Percentiles rank a stretch among this genome's conserved stretches.
Conservation (phyloP, 92 coral and sea anemone species). For the Isaurus tuberculatus region DNA sequence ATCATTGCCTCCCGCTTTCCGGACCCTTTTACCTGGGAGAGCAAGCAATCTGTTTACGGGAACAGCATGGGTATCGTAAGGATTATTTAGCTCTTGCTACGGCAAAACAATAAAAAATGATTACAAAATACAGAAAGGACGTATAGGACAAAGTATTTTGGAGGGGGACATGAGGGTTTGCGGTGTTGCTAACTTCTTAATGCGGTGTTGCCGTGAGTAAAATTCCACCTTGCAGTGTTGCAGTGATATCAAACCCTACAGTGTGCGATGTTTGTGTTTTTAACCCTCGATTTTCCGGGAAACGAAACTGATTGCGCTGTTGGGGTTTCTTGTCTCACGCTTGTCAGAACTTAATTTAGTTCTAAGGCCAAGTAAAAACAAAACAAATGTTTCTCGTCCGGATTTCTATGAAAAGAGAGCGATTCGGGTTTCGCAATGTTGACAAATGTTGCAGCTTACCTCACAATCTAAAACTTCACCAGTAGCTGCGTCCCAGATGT, state of each 20-base stretch:
- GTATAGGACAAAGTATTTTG: neutral
- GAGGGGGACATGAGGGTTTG: neutral
- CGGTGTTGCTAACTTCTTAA: neutral
- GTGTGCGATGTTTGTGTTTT: constrained; percentile 29
- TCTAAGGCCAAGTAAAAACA: too few species aligned
- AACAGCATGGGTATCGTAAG: constrained; percentile 49
- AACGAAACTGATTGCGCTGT: constrained; percentile 25
- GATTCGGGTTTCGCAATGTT: too few species aligned
- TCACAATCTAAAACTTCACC: constrained; percentile 5
- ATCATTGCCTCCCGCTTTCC: too few species aligned
- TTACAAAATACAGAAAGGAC: neutral
- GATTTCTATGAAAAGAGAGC: too few species aligned
- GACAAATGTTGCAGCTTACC: neutral
- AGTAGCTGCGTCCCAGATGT: neutral
- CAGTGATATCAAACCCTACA: constrained; percentile 12
- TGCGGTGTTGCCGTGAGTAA: constrained; percentile 24
- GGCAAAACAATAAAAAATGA: neutral
- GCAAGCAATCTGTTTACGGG: constrained; percentile 29
- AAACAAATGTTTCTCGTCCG: too few species aligned
- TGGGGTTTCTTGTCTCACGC: constrained; percentile 25
- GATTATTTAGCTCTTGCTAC: constrained; percentile 47
- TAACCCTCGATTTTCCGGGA: neutral
- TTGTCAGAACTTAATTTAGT: constrained; percentile 8
- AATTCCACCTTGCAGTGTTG: constrained; percentile 7
- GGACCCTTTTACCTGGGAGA: neutral